These are phyloP conservation scores for Cephalotes varians DNA, from an alignment of 2,888 invertebrate species.

Conservation along the genomic window DNA sequence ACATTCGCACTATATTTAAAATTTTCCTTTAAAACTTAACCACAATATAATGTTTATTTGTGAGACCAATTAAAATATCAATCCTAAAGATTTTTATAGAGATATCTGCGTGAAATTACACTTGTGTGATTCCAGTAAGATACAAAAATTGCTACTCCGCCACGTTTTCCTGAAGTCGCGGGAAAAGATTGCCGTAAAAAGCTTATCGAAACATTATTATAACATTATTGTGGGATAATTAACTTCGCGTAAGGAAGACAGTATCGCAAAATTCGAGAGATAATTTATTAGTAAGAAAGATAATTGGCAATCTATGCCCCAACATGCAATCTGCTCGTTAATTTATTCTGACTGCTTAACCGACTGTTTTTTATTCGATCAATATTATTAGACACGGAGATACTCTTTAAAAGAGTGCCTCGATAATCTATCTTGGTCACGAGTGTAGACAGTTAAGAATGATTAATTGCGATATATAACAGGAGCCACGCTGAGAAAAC, in stretches of 20 bases:
- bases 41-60: background rate
- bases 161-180: background rate
- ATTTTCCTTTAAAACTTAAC: background rate
- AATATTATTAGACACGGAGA: slow-evolving; percentile 19
- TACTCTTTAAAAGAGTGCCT: background rate
- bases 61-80: background rate
- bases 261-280: slow-evolving; percentile 3
- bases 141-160: background rate
- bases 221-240: background rate
- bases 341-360: slow-evolving; percentile 9
- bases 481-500: background rate
- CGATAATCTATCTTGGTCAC: slow-evolving; percentile 28
- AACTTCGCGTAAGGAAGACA: background rate
- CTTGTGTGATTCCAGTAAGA: background rate
- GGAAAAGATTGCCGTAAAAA: background rate
- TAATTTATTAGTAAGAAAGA: slow-evolving; percentile 28
- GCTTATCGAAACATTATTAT: background rate
- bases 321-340: background rate
- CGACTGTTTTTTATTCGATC: background rate
- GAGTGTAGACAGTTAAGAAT: slow-evolving; percentile 27
- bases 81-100: background rate
- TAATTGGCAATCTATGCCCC: slow-evolving; percentile 31
- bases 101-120: background rate
- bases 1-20: background rate
- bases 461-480: slow-evolving; percentile 37